These are phyloP conservation scores for Gambelia wislizenii DNA, from an alignment of 2,797 vertebrate genomes.

Conservation along the genomic window DNA sequence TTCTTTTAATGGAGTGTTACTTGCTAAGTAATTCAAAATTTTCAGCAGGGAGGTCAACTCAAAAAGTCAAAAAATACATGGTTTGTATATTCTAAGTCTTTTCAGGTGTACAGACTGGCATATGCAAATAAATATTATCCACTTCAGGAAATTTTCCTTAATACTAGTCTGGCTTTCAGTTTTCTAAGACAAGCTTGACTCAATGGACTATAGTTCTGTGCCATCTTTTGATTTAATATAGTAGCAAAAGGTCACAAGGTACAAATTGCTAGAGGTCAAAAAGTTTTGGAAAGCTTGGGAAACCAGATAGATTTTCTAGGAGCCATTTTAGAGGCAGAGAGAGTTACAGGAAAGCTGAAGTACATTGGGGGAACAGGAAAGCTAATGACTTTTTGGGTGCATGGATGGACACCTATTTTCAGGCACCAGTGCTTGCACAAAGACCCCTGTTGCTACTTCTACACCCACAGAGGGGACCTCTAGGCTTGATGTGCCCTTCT, in stretches of 20 bases:
- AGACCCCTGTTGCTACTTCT: background rate
- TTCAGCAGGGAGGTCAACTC: slow-evolving; percentile 67
- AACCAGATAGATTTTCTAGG: background rate
- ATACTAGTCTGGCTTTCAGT: background rate
- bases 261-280: background rate
- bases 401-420: background rate
- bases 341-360: background rate
- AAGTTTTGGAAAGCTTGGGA: background rate
- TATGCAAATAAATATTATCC: background rate
- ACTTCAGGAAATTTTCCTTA: background rate
- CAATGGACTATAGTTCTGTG: background rate
- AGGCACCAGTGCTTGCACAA: background rate
- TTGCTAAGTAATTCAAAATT: slow-evolving; percentile 63
- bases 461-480: background rate
- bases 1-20: slow-evolving; percentile 64
- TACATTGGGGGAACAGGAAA: background rate
- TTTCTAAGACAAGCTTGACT: background rate
- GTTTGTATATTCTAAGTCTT: slow-evolving; percentile 18
- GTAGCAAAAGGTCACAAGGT: background rate
- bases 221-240: background rate
- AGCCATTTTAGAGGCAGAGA: background rate
- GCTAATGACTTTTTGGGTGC: background rate
- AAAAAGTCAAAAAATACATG: slow-evolving; percentile 44
- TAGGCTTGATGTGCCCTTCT: background rate
- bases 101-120: slow-evolving; percentile 14